Evolutionary conservation across 2,888 invertebrate genomes (phyloP), one percentile per base, ranked within the genome.

Genomic region (Melanostoma scalare): DNA sequence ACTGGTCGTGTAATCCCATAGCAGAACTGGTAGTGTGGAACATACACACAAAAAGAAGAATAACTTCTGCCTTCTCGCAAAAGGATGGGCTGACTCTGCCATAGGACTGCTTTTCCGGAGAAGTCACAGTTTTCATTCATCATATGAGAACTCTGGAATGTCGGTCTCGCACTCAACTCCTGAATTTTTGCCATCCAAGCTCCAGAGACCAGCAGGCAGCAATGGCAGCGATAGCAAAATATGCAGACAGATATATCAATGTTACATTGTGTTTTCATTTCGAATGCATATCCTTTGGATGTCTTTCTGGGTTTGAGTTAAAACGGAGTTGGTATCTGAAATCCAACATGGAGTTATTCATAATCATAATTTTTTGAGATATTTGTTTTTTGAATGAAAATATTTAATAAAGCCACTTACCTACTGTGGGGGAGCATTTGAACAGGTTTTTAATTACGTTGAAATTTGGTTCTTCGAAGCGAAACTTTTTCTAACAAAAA

Each of bases 111-210:
- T 72, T 60, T 76, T 67, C 76, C 67, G 76, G 60, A 67, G 55
- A 55, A 61, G 52, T 76, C 55, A 72, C 61, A 72, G 50, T 76
- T 76, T 72, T 61, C 76, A 76, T 81, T 76, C 81, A 81, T 81
- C 76, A 76, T 72, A 67, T 55, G 72, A 72, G 67, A 63, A 48
- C 61, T 67, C 42, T 67, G 67, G 50, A 72, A 72, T 78, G 52
- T 58, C 38, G 46, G 30, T 60, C 53, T 72, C 65, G 53, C 72
- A 65, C 36, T 55, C 55, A 65, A 52, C 42, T 67, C 33, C 38
- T 20, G 76, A 48, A 76, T 36, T 50, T 61, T 50, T 76, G 76
- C 60, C 67, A 72, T 48, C 40, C 31, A 38, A 81, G 42, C 58
- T 50, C 52, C 53, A 61, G 78, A 53, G 60, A 55, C 52, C 31